Evolutionary conservation across 2,888 invertebrate species (phyloP).

Genomic region (Uloborus plumipes): DNA sequence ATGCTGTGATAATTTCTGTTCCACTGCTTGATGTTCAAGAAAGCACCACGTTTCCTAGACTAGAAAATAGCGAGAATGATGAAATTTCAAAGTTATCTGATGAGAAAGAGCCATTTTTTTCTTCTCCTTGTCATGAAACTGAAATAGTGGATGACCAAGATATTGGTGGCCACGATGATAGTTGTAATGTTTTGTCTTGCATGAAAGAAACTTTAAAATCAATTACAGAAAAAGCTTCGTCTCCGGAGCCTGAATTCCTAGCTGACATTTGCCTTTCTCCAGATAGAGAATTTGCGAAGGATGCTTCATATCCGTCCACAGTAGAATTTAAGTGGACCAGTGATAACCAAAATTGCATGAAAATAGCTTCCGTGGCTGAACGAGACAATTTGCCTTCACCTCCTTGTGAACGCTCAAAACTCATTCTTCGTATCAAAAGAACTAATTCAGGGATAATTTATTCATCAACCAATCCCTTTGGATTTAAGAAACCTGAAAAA

Average conservation of each 20-base stretch:
- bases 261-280: not conserved
- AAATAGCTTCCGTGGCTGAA: slow-evolving; percentile 36
- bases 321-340: slow-evolving; percentile 46
- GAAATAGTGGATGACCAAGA: too few relatives aligned
- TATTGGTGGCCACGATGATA: too few relatives aligned
- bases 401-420: slow-evolving; percentile 59
- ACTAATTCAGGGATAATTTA: slow-evolving; percentile 47
- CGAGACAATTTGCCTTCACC: slow-evolving; percentile 40
- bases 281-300: not conserved
- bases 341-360: slow-evolving; percentile 23
- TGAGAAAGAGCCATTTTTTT: slow-evolving; percentile 7
- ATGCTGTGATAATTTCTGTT: slow-evolving; percentile 47
- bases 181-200: slow-evolving; percentile 6
- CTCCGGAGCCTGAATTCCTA: slow-evolving; percentile 24
- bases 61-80: slow-evolving; percentile 17
- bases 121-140: too few relatives aligned
- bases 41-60: slow-evolving; percentile 12
- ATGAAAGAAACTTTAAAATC: slow-evolving; percentile 49
- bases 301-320: slow-evolving; percentile 58
- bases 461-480: slow-evolving; percentile 34
- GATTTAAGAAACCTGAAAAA: slow-evolving; percentile 10
- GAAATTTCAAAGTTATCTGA: not conserved
- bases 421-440: slow-evolving; percentile 64
- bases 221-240: slow-evolving; percentile 40
- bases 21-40: slow-evolving; percentile 5